Conservation (phyloP, 2,113 vertebrate species). For the Psammodynastes pulverulentus region DNA sequence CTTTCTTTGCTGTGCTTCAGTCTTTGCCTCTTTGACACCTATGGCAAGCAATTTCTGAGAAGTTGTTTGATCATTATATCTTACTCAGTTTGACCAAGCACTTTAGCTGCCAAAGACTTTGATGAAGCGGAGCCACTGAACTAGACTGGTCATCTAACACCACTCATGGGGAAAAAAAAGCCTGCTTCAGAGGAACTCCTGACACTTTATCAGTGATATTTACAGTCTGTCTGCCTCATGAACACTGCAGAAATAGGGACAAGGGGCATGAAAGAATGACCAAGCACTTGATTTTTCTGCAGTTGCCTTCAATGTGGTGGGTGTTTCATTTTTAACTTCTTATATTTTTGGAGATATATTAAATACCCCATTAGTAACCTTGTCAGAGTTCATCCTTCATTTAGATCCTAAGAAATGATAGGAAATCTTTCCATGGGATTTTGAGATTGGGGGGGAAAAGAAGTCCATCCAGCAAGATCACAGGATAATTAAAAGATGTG, state of each 20-base stretch:
- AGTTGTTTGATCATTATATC: slow-evolving; percentile 17
- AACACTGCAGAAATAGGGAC: not conserved
- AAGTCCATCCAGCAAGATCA: not conserved
- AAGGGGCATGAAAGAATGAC: not conserved
- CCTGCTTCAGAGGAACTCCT: not conserved
- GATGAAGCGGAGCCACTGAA: not conserved
- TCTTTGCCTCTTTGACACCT: not conserved
- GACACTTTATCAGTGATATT: not conserved
- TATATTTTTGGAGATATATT: not conserved
- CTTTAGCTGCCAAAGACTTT: slow-evolving; percentile 12
- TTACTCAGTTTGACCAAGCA: slow-evolving; percentile 6
- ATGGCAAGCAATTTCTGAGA: slow-evolving; percentile 14
- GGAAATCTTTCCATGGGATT: not conserved
- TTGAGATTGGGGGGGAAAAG: not conserved
- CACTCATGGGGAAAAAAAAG: not conserved
- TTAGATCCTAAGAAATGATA: not conserved
- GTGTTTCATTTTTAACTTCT: not conserved
- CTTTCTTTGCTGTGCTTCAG: not conserved
- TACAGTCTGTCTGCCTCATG: not conserved
- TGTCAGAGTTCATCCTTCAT: not conserved
- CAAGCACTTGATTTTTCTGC: not conserved
- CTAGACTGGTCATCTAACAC: not conserved
- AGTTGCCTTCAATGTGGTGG: not conserved
- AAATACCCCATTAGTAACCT: not conserved
- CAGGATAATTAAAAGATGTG: not conserved